These are phyloP conservation scores for Dendroctonus valens DNA, from an alignment of 1,140 invertebrate genomes.

Conservation along the genomic window DNA sequence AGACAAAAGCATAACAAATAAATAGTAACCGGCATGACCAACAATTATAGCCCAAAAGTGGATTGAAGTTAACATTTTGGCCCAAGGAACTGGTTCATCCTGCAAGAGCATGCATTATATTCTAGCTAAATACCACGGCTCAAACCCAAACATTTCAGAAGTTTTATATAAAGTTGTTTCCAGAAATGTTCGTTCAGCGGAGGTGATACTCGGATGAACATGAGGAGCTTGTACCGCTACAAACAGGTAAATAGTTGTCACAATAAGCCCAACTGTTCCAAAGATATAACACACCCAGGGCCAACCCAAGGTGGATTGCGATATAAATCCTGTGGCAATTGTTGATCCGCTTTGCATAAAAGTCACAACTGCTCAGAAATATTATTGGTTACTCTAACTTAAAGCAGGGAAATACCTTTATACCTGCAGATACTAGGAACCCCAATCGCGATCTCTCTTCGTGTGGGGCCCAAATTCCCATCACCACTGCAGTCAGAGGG, in stretches of 20 bases:
- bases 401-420: not conserved
- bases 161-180: not conserved
- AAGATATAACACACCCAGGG: conserved; percentile 9
- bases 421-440: not conserved
- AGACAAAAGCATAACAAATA: not conserved
- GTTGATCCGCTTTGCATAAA: not conserved
- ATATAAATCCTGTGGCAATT: not conserved
- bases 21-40: not conserved
- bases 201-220: not conserved
- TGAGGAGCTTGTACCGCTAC: not conserved
- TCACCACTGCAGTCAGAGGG: not conserved
- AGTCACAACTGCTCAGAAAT: too few species aligned
- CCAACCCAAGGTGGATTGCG: not conserved
- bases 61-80: conserved; percentile 1
- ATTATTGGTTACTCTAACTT: too few species aligned
- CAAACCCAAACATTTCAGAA: not conserved
- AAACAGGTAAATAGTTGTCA: not conserved
- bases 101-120: not conserved
- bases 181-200: not conserved
- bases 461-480: conserved; percentile 5
- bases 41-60: conserved; percentile 12
- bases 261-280: not conserved
- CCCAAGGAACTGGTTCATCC: conserved; percentile 2
- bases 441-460: conserved; percentile 14
- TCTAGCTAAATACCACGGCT: not conserved